phyloP scores from a whole-genome alignment of 2,888 invertebrate genomes.

The Calameuta pallipes region DNA sequence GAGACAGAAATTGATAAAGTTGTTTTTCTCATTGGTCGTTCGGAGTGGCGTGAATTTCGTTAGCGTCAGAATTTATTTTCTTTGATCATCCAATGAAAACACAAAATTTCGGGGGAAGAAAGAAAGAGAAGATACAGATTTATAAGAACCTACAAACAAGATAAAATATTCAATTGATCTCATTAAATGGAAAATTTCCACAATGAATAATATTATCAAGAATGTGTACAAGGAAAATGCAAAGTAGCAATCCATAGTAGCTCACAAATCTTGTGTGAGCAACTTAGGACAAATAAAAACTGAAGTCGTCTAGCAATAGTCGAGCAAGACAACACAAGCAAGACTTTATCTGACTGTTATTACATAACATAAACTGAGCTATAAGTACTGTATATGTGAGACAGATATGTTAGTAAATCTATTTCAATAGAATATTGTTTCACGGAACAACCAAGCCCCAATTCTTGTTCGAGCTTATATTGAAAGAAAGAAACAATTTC shows the following conservation, averaged over 20 bases:
- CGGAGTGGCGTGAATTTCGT: not conserved
- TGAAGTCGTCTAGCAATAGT: not conserved
- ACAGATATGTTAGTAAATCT: slow-evolving; percentile 11
- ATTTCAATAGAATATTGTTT: slow-evolving; percentile 13
- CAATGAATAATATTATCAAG: not conserved
- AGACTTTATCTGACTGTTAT: slow-evolving; percentile 13
- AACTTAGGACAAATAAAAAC: not conserved
- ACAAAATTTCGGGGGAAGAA: not conserved
- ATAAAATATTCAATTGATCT: not conserved
- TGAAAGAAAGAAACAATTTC: not conserved
- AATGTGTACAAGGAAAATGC: not conserved
- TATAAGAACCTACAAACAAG: not conserved
- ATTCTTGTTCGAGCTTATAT: not conserved
- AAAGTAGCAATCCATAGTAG: not conserved
- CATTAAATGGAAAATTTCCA: not conserved
- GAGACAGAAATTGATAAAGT: not conserved
- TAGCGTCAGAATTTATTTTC: not conserved
- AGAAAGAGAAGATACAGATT: not conserved
- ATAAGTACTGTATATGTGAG: slow-evolving; percentile 17
- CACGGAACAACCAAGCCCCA: not conserved
- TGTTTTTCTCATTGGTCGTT: not conserved
- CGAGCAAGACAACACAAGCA: not conserved
- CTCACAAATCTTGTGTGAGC: not conserved
- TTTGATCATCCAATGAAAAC: not conserved
- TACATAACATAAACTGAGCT: slow-evolving; percentile 17